Evolutionary conservation across 2,797 vertebrate species (phyloP).

Genomic region (Mormyrops attenuatus): DNA sequence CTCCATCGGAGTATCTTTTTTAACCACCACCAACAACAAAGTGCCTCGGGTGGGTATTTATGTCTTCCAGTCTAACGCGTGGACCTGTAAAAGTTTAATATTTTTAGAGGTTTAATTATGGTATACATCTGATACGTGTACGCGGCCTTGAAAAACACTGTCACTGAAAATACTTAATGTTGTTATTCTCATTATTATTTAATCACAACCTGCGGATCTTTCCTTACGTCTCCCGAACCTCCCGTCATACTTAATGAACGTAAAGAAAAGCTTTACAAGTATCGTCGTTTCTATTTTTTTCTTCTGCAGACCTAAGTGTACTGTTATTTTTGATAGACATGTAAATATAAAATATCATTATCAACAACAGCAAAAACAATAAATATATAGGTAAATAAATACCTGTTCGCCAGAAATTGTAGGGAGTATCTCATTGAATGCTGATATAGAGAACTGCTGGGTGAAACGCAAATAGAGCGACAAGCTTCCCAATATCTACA

Average conservation of each 20-base stretch:
- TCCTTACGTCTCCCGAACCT: not conserved
- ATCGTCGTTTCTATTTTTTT: not conserved
- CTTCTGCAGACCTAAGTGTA: not conserved
- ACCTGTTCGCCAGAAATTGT: not conserved
- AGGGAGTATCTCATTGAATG: not conserved
- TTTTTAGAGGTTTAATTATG: not conserved
- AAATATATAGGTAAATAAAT: not conserved
- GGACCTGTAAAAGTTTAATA: not conserved
- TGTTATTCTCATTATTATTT: not conserved
- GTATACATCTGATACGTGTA: not conserved
- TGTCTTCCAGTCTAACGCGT: conserved; percentile 4
- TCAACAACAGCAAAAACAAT: not conserved
- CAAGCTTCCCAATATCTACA: not conserved
- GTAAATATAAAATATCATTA: not conserved
- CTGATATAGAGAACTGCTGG: not conserved
- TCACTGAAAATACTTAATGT: not conserved
- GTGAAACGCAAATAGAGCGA: not conserved
- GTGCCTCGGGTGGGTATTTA: conserved; percentile 12
- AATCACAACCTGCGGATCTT: not conserved
- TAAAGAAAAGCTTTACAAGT: not conserved
- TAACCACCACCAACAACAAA: conserved; percentile 2
- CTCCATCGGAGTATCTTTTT: not conserved
- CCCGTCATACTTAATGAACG: not conserved
- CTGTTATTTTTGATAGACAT: not conserved
- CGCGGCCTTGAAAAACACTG: not conserved